These are phyloP conservation scores for Platycheirus albimanus DNA, from an alignment of 2,888 invertebrate genomes.

Conservation along the genomic window DNA sequence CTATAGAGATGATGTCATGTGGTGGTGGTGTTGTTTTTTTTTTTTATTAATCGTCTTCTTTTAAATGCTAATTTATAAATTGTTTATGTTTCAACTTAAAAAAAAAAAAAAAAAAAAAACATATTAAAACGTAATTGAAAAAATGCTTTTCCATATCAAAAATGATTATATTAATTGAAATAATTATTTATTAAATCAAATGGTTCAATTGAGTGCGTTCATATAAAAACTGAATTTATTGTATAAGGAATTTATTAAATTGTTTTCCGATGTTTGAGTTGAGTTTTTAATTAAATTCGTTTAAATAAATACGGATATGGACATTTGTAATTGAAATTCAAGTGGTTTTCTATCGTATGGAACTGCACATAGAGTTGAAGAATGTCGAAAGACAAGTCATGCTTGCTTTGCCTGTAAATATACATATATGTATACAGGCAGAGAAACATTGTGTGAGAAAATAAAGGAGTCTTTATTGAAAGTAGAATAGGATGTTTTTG, in stretches of 20 bases:
- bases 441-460: too few species aligned
- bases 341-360: too few species aligned
- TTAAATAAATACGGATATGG: too few species aligned
- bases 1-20: conserved; percentile 43
- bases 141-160: conserved; percentile 48
- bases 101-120: conserved; percentile 10
- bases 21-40: conserved; percentile 44
- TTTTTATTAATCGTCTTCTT: not conserved
- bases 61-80: conserved; percentile 36
- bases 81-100: conserved; percentile 8
- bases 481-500: too few species aligned
- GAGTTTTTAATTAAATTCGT: too few species aligned
- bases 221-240: too few species aligned
- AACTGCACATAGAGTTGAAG: too few species aligned
- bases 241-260: not conserved
- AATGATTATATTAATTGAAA: not conserved
- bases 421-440: too few species aligned
- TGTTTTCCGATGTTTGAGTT: not conserved
- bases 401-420: too few species aligned
- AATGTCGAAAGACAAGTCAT: too few species aligned
- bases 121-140: conserved; percentile 1
- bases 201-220: conserved; percentile 4
- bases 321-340: too few species aligned
- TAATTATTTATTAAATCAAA: conserved; percentile 1
- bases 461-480: too few species aligned